Evolutionary conservation across 2,888 invertebrate genomes (phyloP).

Genomic region (Philhelius pedissequus): DNA sequence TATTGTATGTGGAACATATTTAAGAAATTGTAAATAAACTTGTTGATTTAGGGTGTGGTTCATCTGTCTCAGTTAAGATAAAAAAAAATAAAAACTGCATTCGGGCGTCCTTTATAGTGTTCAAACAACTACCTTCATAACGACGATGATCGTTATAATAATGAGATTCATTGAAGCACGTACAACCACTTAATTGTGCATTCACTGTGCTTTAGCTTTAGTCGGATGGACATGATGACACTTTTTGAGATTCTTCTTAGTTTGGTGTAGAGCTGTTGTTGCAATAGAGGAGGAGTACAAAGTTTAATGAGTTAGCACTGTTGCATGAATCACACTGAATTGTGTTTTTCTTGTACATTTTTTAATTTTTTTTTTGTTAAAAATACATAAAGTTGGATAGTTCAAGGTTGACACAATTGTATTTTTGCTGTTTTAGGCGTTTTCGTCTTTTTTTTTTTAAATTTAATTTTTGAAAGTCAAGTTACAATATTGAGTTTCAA

Average conservation of each 20-base stretch:
- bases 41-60: constrained; percentile 14
- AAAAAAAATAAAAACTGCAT: not conserved
- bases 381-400: not conserved
- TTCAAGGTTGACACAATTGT: constrained; percentile 22
- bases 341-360: not conserved
- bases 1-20: not conserved
- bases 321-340: constrained; percentile 2
- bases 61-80: not conserved
- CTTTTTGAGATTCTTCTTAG: not conserved
- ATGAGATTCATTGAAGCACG: constrained; percentile 58
- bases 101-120: constrained; percentile 14
- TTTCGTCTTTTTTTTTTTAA: too few species aligned
- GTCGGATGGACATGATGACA: constrained; percentile 10
- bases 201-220: constrained; percentile 41
- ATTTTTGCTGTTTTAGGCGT: not conserved
- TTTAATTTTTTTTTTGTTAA: not conserved
- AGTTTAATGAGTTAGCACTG: constrained; percentile 36
- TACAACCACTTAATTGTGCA: constrained; percentile 60
- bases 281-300: not conserved
- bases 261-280: constrained; percentile 8
- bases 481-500: constrained; percentile 50
- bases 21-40: constrained; percentile 43
- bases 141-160: constrained; percentile 6
- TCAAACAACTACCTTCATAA: not conserved
- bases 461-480: too few species aligned